Conservation (phyloP, 2,113 vertebrate genomes). For the Tetrax tetrax region DNA sequence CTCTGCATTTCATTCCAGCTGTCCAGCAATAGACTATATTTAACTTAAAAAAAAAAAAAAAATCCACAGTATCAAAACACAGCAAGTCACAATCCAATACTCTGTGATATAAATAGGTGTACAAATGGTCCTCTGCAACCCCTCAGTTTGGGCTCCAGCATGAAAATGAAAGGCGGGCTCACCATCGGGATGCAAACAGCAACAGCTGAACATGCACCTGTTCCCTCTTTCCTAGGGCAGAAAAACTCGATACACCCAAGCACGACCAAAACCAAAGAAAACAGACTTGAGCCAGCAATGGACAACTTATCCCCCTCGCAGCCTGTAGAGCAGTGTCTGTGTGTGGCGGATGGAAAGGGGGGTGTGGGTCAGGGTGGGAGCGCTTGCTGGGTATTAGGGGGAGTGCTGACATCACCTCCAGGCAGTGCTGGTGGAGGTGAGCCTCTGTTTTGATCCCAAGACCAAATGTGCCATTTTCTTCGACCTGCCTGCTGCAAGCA, state of each 20-base stretch:
- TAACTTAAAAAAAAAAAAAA: constrained; percentile 13
- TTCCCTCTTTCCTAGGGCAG: neutral
- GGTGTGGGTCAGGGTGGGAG: neutral
- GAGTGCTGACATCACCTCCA: neutral
- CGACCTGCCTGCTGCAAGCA: neutral
- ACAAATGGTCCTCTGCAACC: neutral
- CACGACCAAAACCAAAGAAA: neutral
- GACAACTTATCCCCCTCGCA: neutral
- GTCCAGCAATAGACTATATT: constrained; percentile 26
- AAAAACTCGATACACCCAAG: neutral
- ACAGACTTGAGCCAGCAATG: fast-evolving
- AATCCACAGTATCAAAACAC: constrained; percentile 41
- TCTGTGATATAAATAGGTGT: neutral
- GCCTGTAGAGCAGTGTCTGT: fast-evolving
- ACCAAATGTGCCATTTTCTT: neutral
- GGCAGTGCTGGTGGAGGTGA: neutral
- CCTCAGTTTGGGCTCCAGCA: neutral
- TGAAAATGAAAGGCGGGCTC: neutral
- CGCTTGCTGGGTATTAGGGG: neutral
- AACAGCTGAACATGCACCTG: neutral
- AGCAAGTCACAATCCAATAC: constrained; percentile 24
- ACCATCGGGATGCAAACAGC: fast-evolving
- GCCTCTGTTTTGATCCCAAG: neutral
- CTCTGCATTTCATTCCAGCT: neutral
- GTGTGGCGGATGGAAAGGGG: neutral